Conservation (phyloP, 2,797 vertebrate genomes). For the Micrastur ruficollis region DNA sequence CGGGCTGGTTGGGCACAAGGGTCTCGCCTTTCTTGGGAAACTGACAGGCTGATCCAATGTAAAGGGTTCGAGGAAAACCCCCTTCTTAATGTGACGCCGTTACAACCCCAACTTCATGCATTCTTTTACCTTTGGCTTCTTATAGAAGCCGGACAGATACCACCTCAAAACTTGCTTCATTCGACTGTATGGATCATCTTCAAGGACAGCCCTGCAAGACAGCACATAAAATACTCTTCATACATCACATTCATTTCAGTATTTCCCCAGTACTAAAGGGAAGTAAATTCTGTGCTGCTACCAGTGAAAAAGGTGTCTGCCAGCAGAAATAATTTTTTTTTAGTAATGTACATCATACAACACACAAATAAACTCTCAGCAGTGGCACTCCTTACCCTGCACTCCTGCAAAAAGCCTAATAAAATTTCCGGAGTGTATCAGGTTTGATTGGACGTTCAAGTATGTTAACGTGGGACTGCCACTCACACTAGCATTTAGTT, state of each 20-base stretch:
- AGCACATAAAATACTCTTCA: not conserved
- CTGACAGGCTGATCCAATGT: no score
- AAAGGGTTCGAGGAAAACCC: no score
- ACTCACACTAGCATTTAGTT: not conserved
- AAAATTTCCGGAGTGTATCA: not conserved
- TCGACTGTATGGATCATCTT: slow-evolving; percentile 87
- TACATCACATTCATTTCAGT: not conserved
- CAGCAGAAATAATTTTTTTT: not conserved
- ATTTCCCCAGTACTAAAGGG: not conserved
- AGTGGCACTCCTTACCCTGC: not conserved
- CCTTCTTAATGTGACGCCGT: not conserved
- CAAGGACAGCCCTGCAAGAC: slow-evolving; percentile 80
- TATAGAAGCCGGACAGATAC: slow-evolving; percentile 98
- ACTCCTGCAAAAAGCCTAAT: not conserved
- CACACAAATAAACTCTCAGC: not conserved
- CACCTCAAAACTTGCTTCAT: slow-evolving; percentile 93
- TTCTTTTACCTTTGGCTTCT: slow-evolving; percentile 91
- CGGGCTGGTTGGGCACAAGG: no score
- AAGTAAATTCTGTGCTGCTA: not conserved
- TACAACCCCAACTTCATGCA: not conserved
- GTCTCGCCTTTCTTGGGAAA: no score
- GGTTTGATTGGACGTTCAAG: not conserved
- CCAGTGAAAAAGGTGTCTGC: not conserved
- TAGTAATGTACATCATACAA: rapidly evolving
- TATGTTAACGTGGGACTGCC: not conserved